Evolutionary conservation across 2,113 vertebrate genomes (phyloP).

Genomic region (Lagopus leucura): DNA sequence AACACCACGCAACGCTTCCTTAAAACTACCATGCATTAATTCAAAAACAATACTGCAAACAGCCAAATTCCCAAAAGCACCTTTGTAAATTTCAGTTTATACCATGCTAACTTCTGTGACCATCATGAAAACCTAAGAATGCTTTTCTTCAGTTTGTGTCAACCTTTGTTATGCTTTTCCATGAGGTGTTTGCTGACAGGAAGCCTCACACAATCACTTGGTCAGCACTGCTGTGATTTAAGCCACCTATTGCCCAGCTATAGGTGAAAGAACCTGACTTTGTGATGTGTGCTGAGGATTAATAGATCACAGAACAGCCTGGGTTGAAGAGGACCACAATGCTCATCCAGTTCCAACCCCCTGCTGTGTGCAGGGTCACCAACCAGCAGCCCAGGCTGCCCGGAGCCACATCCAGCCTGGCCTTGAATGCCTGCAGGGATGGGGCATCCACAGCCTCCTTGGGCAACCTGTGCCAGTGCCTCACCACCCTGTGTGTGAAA

Average conservation of each 20-base stretch:
- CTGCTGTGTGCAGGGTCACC: too few species aligned
- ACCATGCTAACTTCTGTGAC: rapidly evolving
- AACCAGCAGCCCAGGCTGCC: too few species aligned
- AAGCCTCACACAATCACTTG: not conserved
- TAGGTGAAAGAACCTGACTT: not conserved
- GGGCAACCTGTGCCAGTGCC: too few species aligned
- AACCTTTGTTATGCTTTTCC: not conserved
- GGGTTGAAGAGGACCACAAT: too few species aligned
- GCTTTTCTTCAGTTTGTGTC: not conserved
- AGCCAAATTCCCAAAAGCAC: not conserved
- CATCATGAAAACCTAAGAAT: not conserved
- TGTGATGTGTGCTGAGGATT: not conserved
- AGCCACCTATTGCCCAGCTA: not conserved
- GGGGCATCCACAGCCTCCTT: too few species aligned
- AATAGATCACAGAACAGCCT: not conserved
- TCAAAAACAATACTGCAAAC: not conserved
- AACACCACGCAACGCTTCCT: not conserved
- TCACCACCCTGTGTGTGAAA: too few species aligned
- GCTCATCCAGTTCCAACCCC: too few species aligned
- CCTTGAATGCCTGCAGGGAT: too few species aligned
- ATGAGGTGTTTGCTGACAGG: not conserved
- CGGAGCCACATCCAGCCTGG: too few species aligned
- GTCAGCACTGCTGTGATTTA: not conserved
- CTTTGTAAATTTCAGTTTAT: not conserved
- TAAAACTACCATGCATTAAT: not conserved